These are phyloP conservation scores for Deilephila elpenor DNA, from an alignment of 2,888 invertebrate species.

Conservation along the genomic window DNA sequence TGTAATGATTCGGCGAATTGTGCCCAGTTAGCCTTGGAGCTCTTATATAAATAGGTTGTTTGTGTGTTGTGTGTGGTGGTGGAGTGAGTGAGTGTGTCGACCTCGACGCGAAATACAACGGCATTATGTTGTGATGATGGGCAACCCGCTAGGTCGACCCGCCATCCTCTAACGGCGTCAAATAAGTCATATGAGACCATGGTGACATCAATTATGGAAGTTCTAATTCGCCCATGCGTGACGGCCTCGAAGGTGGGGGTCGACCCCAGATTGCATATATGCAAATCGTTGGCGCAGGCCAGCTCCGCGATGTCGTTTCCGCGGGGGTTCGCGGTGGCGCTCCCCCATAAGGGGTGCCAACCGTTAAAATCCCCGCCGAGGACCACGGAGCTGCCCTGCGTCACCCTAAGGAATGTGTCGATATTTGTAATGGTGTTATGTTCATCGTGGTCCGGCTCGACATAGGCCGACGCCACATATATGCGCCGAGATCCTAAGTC, in stretches of 20 bases:
- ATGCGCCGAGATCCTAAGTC: neutral
- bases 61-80: neutral
- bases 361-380: slow-evolving; percentile 45
- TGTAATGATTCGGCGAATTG: neutral
- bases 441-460: slow-evolving; percentile 34
- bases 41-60: slow-evolving; percentile 12
- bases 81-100: neutral
- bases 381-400: slow-evolving; percentile 19
- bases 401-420: slow-evolving; percentile 27
- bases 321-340: slow-evolving; percentile 29
- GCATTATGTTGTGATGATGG: slow-evolving; percentile 35
- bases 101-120: slow-evolving; percentile 27
- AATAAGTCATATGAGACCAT: neutral
- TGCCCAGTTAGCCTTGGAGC: slow-evolving; percentile 9
- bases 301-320: neutral
- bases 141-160: slow-evolving; percentile 28
- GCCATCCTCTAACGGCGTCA: slow-evolving; percentile 28
- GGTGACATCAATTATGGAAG: slow-evolving; percentile 31
- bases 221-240: neutral
- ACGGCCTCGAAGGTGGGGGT: slow-evolving; percentile 39
- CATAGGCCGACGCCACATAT: slow-evolving; percentile 32
- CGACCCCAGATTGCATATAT: slow-evolving; percentile 33
- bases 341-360: slow-evolving; percentile 43
- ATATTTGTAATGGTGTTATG: slow-evolving; percentile 29
- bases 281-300: neutral